Evolutionary conservation across 1,140 invertebrate genomes (phyloP).

Genomic region (Drosophila nasuta): DNA sequence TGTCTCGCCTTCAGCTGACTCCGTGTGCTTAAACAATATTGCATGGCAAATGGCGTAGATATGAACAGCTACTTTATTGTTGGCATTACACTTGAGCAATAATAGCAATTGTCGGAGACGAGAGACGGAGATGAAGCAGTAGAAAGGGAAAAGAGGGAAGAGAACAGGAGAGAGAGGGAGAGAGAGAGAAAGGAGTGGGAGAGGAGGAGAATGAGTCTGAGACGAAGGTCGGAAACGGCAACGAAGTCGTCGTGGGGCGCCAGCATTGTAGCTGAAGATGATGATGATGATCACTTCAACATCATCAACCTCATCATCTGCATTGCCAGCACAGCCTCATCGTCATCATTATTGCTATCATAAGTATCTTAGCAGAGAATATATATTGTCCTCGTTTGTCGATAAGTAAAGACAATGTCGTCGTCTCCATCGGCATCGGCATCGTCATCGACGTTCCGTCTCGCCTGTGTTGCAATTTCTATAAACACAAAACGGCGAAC

Average conservation of each 20-base stretch:
- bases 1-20: slow-evolving; percentile 5
- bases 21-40: slow-evolving; percentile 56
- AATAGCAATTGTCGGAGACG: slow-evolving; percentile 54
- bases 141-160: too few relatives aligned
- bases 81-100: slow-evolving; percentile 62
- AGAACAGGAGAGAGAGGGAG: too few relatives aligned
- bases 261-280: slow-evolving; percentile 3
- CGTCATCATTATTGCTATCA: slow-evolving; percentile 16
- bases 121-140: slow-evolving; percentile 9
- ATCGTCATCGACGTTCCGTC: not conserved
- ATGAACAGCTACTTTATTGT: slow-evolving; percentile 64
- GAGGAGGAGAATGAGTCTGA: not conserved
- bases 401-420: slow-evolving; percentile 49
- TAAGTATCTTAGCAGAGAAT: slow-evolving; percentile 21
- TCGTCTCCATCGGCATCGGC: not conserved
- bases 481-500: slow-evolving; percentile 44
- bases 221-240: slow-evolving; percentile 1
- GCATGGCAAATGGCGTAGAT: slow-evolving; percentile 62
- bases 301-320: slow-evolving; percentile 5
- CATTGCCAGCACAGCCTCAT: slow-evolving; percentile 10
- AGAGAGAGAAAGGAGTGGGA: too few relatives aligned
- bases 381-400: slow-evolving; percentile 42
- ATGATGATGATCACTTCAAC: slow-evolving; percentile 28
- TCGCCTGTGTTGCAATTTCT: slow-evolving; percentile 53
- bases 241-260: slow-evolving; percentile 12